phyloP scores from a whole-genome alignment of 2,888 invertebrate species.

The Melikaiella ostensackeni region DNA sequence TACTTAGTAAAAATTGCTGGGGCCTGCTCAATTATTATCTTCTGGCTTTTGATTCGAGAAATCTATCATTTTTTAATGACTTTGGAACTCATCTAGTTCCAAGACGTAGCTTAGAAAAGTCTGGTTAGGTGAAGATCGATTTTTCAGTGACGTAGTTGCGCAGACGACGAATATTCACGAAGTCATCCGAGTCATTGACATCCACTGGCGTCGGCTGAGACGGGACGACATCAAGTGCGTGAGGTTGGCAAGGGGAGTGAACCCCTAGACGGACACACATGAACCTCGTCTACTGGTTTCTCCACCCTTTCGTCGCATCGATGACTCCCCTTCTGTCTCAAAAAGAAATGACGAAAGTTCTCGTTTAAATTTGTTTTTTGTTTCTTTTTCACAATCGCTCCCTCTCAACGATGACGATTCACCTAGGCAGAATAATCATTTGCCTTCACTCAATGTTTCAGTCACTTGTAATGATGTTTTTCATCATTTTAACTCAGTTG shows the following conservation, averaged over 20 bases:
- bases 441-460: conserved; percentile 38
- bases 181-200: conserved; percentile 76
- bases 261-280: conserved; percentile 42
- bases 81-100: not conserved
- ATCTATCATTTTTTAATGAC: not conserved
- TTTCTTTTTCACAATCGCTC: conserved; percentile 41
- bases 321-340: conserved; percentile 60
- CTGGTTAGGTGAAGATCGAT: conserved; percentile 66
- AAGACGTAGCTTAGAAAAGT: not conserved
- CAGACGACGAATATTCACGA: conserved; percentile 67
- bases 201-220: conserved; percentile 67
- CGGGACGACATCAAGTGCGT: conserved; percentile 69
- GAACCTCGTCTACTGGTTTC: conserved; percentile 41
- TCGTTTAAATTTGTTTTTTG: conserved; percentile 43
- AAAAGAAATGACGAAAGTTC: conserved; percentile 54
- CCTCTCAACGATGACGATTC: conserved; percentile 51
- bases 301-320: conserved; percentile 60
- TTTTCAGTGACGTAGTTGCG: conserved; percentile 63
- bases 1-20: not conserved
- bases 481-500: conserved; percentile 4
- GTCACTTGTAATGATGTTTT: conserved; percentile 43
- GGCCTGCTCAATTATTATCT: not conserved
- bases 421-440: conserved; percentile 46
- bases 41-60: no score
- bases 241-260: conserved; percentile 57